Base-by-base conservation (phyloP, 2,888 invertebrate genomes). In the Campaea margaritaria region DNA sequence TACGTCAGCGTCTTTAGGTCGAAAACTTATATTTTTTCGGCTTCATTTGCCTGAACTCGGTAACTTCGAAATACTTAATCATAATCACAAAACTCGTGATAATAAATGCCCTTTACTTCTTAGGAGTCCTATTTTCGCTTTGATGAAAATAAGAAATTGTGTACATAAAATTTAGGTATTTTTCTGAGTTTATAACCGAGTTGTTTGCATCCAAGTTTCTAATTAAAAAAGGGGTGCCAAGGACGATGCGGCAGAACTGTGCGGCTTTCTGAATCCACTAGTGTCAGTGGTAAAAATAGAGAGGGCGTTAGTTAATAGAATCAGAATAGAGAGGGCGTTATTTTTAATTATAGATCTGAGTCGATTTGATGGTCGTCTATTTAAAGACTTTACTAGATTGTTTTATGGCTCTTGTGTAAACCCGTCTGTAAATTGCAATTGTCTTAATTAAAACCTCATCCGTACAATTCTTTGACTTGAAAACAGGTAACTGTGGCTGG, bases 11-110 rank as follows among this genome's bases (percentile, higher is more conserved):
- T 73, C 79, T 76, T 21, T 70, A 64, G 73, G 73, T 73, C 61
- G 70, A 74, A 71, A 75, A 83, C 77, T 81, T 77, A 76, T 79
- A 78, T 77, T 85, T 83, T 78, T 78, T 76, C 70, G 41, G 67
- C 81, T 76, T 79, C 83, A 80, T 83, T 86, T 83, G 77, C 76
- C 74, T 62, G 53, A 69, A 31, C 31, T 31, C 10, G 31, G 31
- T 1, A 31, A 31, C 69, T 69, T 70, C 76, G n/a, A 81, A 83
- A 86, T 83, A 84, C 85, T 83, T 87, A 88, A 89, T 89, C 85
- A 85, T 82, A 88, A 89, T 89, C 85, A 85, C 82, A 79, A 69
- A 86, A 88, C 83, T 87, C 85, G 81, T 67, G 78, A 83, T 81
- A 87, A 89, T 86, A 84, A 87, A 86, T 82, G 76, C 79, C 76